Base-by-base conservation (phyloP, 1,140 invertebrate genomes). In the Acromyrmex charruanus region DNA sequence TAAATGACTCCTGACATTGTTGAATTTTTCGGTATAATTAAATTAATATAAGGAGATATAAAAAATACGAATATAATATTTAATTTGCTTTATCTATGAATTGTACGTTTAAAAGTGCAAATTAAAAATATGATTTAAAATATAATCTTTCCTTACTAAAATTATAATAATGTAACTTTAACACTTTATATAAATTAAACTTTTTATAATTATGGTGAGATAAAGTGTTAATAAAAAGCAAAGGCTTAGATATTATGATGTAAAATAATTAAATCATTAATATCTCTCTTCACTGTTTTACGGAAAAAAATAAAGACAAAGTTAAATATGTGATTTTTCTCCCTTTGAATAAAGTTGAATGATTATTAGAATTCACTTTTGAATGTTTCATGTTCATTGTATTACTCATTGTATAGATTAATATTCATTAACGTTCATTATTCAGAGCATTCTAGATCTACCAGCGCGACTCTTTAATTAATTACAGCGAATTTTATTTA, bases 381-480 rank as follows among this genome's bases (percentile, higher is more conserved):
- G 14, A 74, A 75, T 74, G 28, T 61, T 72, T 74, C 68, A 74
- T 61, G 44, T 75, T 61, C 28, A 84, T 58, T 55, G n/a, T 55
- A 80, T 69, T 82, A 82, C 39, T 72, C 25, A 74, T 71, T 81
- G 25, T 21, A 14, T 1, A 21, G 31, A 84, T 84, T 84, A 63
- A 75, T 84, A 84, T 75, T 84, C 18, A 84, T 84, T 82, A 74
- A 72, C 39, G 39, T 51, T 84, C n/a, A 61, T 82, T 82, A 82
- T 82, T 31, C 68, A 59, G 35, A 9, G 16, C 18, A 31, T 71
- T 81, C 39, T 51, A 55, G 49, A 25, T 39, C 49, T 39, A 44
- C 18, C 10, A 49, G 21, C 14, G 14, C 44, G 16, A 72, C 55
- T 75, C 55, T 84, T 75, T 84, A 61, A 84, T 82, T 82, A 49